Conservation (phyloP, 2,888 invertebrate species). For the Lapara coniferarum region DNA sequence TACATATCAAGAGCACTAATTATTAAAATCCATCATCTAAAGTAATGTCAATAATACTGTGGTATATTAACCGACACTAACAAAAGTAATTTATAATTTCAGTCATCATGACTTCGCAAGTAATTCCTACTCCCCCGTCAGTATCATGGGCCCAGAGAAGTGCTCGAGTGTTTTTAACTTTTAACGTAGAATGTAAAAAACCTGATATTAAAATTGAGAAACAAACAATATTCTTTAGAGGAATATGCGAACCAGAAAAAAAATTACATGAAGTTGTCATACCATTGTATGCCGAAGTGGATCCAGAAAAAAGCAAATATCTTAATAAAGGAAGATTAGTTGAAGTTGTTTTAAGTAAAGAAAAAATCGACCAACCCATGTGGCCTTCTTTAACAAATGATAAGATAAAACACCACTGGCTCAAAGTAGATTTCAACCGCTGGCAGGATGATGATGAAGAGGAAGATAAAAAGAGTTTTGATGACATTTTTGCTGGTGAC, state of each 20-base stretch:
- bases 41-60: no score
- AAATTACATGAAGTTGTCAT: constrained; percentile 94
- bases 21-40: no score
- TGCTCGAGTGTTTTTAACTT: constrained; percentile 90
- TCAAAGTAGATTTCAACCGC: constrained; percentile 98
- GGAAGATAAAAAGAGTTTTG: constrained; percentile 84
- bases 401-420: constrained; percentile 95
- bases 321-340: constrained; percentile 88
- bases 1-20: no score
- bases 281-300: constrained; percentile 92
- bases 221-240: constrained; percentile 89
- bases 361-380: constrained; percentile 86
- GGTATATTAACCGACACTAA: neutral
- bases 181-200: constrained; percentile 94
- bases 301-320: constrained; percentile 89
- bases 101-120: constrained; percentile 55
- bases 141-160: constrained; percentile 97
- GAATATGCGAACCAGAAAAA: constrained; percentile 91
- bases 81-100: constrained; percentile 25
- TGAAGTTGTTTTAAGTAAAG: constrained; percentile 88
- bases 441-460: constrained; percentile 98
- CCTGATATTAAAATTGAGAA: constrained; percentile 88
- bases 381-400: constrained; percentile 95
- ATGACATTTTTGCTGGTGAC: constrained; percentile 66
- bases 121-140: constrained; percentile 83